These are phyloP conservation scores for Calephelis virginiensis DNA, from an alignment of 1,140 invertebrate genomes.

Conservation along the genomic window DNA sequence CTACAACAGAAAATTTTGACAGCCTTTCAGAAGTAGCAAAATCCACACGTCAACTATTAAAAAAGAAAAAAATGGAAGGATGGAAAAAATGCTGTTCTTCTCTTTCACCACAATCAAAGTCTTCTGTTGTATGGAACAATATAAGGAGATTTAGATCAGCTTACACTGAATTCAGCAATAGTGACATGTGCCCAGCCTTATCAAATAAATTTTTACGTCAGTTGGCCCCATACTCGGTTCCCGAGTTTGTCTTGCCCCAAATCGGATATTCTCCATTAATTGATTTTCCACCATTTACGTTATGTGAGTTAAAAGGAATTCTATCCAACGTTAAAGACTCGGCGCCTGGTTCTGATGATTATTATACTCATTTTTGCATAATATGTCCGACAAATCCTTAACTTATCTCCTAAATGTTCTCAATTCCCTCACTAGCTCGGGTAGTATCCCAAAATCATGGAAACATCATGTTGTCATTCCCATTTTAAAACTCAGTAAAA, in stretches of 20 bases:
- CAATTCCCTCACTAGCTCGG: slow-evolving; percentile 4
- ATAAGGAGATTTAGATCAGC: slow-evolving; percentile 25
- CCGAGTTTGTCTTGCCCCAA: not conserved
- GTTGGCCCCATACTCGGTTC: slow-evolving; percentile 9
- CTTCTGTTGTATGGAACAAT: slow-evolving; percentile 26
- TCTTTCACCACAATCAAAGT: slow-evolving; percentile 25
- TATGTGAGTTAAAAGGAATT: slow-evolving; percentile 26
- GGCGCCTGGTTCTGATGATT: slow-evolving; percentile 29
- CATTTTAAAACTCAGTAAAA: slow-evolving; percentile 36
- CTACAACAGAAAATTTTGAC: slow-evolving; percentile 25
- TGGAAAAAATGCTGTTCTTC: slow-evolving; percentile 32
- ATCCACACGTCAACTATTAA: slow-evolving; percentile 9
- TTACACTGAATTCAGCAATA: not conserved
- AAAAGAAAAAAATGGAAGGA: slow-evolving; percentile 28
- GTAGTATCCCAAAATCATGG: slow-evolving; percentile 30
- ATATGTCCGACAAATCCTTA: not conserved
- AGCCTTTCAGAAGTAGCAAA: slow-evolving; percentile 6
- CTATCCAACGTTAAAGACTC: slow-evolving; percentile 27
- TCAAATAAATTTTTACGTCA: slow-evolving; percentile 11
- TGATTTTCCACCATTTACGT: not conserved
- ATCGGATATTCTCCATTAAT: not conserved
- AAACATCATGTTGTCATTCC: slow-evolving; percentile 33
- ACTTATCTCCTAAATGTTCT: not conserved
- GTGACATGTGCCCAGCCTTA: not conserved
- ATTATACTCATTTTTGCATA: slow-evolving; percentile 28